Evolutionary conservation across 2,113 vertebrate species (phyloP), one percentile per base, ranked within the genome.

Genomic region (Thamnaconus septentrionalis): DNA sequence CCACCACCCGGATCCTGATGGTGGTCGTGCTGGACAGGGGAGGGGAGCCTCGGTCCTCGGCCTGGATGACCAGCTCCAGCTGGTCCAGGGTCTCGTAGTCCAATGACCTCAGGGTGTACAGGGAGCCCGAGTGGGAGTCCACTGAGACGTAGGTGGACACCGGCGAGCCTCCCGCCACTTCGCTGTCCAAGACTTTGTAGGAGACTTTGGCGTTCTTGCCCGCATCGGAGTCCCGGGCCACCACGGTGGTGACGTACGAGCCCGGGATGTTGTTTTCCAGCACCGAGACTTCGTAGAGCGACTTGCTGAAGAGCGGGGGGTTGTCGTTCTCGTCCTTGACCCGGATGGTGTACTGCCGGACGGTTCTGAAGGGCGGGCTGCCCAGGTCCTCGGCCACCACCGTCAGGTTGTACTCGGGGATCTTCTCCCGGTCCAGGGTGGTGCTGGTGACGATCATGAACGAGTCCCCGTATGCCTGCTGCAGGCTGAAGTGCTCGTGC

Each of bases 301-400:
- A 8, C 72, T 90, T 89, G 11, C 88, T 90, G 59, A 93, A 93
- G 9, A 85, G 66, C 8, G 92, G 91, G 0, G 83, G 31, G 63
- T 92, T 92, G 82, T 93, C 92, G 12, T 93, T 93, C 70, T 92
- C 91, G 42, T 93, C 91, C 0, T 81, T 89, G 1, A 92, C 89
- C 18, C 90, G 71, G 44, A 93, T 90, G 0, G 89, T 91, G 18
- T 92, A 92, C 6, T 91, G 88, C 31, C 75, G 82, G 5, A 90
- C 54, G 0, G 89, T 91, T 79, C 86, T 91, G 70, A 89, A 92
- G 0, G 92, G 92, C 0, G 89, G 90, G 31, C 67, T 88, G 5
- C 91, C 92, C n/a, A 90, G 73, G 47, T 93, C 92, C 44, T 92
- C 90, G 4, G 91, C 89, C 0, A 91, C 82, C 18, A 93, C 85